Evolutionary conservation across 2,113 vertebrate genomes (phyloP).

Genomic region (Catharus bicknelli): DNA sequence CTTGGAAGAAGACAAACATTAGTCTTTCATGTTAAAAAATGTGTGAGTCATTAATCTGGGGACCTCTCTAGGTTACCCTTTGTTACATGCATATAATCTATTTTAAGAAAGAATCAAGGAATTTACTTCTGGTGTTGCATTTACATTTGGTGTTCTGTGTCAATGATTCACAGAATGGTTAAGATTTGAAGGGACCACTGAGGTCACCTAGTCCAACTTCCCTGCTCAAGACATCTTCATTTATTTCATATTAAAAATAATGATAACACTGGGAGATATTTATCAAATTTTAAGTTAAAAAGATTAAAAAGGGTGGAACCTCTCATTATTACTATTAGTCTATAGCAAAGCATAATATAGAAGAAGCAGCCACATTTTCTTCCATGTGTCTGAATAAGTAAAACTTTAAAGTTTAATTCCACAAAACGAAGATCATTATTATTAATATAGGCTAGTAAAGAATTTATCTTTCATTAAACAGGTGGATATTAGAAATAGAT

Average conservation of each 20-base stretch:
- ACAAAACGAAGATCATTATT: background rate
- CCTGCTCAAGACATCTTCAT: background rate
- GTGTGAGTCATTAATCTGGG: background rate
- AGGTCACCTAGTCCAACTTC: background rate
- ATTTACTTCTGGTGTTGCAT: background rate
- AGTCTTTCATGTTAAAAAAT: background rate
- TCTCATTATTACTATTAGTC: background rate
- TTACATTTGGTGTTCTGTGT: background rate
- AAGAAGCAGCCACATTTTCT: background rate
- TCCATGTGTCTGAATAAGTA: background rate
- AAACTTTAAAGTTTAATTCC: background rate
- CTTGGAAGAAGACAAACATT: background rate
- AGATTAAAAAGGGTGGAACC: background rate
- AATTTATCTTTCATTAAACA: background rate
- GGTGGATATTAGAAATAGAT: background rate
- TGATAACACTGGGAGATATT: background rate
- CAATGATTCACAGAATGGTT: background rate
- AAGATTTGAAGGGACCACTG: background rate
- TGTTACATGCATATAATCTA: background rate
- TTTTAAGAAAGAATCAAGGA: background rate
- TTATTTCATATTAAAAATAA: background rate
- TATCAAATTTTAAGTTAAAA: background rate
- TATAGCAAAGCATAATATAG: background rate
- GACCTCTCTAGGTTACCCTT: background rate
- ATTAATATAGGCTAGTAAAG: background rate